A percentile compares a stretch with the other conserved stretches of the same genome.
Conservation (phyloP, 2,797 vertebrate genomes). For the Cichlasoma orientale region DNA sequence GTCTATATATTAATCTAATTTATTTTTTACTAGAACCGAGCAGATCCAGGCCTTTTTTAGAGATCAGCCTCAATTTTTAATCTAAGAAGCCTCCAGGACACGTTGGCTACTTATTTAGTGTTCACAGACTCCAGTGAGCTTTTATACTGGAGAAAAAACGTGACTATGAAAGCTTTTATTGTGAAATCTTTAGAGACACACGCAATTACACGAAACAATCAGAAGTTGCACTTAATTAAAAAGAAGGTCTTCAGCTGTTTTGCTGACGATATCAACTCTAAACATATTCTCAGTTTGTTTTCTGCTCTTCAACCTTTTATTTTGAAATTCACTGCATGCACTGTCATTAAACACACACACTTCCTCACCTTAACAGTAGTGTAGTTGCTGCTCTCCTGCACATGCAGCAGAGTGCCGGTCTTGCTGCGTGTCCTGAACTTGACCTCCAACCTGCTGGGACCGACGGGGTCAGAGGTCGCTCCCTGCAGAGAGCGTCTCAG, state of each 20-base stretch:
- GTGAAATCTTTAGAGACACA: neutral
- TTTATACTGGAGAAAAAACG: neutral
- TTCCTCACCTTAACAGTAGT: constrained; percentile 91
- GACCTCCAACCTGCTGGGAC: constrained; percentile 85
- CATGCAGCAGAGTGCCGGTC: constrained; percentile 88
- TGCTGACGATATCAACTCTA: no score
- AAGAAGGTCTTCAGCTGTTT: neutral
- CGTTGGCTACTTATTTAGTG: neutral
- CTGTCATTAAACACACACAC: neutral
- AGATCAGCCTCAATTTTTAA: neutral
- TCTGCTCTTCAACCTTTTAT: no score
- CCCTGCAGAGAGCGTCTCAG: constrained; percentile 76
- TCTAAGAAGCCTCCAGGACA: no score
- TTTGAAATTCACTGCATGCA: no score
- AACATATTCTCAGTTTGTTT: no score
- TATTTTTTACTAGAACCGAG: neutral
- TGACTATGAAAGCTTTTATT: constrained; percentile 22
- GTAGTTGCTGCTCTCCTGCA: constrained; percentile 97
- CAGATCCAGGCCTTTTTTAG: neutral
- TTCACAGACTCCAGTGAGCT: neutral
- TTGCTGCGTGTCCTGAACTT: constrained; percentile 95
- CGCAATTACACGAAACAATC: neutral
- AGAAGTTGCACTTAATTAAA: no score
- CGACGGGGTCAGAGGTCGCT: constrained; percentile 10
- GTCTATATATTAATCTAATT: neutral